phyloP scores from a whole-genome alignment of 2,888 invertebrate species.

The Chromoteleia sp. region DNA sequence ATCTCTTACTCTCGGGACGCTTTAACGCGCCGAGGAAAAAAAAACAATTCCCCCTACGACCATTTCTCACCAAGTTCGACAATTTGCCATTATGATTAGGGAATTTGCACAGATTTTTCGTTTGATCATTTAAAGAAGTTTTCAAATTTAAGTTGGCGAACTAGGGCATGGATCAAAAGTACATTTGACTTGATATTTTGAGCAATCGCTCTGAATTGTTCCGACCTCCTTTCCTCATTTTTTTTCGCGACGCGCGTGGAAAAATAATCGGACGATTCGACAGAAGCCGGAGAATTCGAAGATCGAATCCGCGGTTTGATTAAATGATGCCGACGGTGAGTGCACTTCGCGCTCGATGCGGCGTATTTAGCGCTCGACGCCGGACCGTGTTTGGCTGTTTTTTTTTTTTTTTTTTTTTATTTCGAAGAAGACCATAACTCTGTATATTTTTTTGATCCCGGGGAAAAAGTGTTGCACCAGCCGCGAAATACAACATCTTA shows the following conservation, averaged over 20 bases:
- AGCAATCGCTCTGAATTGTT: constrained; percentile 22
- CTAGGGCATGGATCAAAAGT: constrained; percentile 8
- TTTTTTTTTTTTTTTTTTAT: too few relatives aligned
- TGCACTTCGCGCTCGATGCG: background rate
- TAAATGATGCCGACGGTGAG: constrained; percentile 23
- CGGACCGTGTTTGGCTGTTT: constrained; percentile 26
- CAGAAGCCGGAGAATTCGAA: too few relatives aligned
- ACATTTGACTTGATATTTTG: constrained; percentile 15
- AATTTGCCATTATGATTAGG: constrained; percentile 45
- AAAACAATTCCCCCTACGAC: constrained; percentile 7
- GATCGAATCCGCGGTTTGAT: constrained; percentile 17
- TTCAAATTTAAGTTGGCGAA: constrained; percentile 29
- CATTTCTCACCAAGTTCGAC: constrained; percentile 41
- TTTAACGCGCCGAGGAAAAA: background rate
- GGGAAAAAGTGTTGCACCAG: too few relatives aligned
- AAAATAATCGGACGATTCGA: background rate
- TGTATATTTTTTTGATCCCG: too few relatives aligned
- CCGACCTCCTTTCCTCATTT: background rate
- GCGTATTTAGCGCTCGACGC: background rate
- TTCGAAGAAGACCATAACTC: too few relatives aligned
- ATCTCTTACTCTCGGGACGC: constrained; percentile 26
- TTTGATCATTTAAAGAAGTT: constrained; percentile 35
- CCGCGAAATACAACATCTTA: too few relatives aligned
- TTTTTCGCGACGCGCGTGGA: background rate
- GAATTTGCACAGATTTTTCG: constrained; percentile 35